phyloP scores from a whole-genome alignment of 2,888 invertebrate genomes.

The Cepaea hortensis region DNA sequence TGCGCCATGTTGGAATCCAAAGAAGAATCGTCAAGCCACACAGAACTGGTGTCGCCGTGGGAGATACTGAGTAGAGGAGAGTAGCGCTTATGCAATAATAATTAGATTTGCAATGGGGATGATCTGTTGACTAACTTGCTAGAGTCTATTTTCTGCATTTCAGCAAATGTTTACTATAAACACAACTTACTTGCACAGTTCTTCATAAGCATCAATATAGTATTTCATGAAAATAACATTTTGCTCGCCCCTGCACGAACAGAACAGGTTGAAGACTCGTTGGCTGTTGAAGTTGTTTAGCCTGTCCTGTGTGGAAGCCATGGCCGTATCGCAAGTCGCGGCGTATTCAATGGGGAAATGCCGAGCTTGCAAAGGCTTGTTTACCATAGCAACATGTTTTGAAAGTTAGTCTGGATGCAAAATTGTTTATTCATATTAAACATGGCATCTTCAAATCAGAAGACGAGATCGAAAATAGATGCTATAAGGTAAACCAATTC shows the following conservation, averaged over 20 bases:
- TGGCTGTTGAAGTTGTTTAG: constrained; percentile 58
- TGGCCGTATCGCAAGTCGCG: background rate
- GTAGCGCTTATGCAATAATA: too few species aligned
- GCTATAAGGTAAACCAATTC: too few species aligned
- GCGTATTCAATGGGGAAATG: background rate
- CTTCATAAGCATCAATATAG: constrained; percentile 64
- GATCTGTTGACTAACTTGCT: too few species aligned
- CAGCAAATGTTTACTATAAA: background rate
- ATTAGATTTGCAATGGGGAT: too few species aligned
- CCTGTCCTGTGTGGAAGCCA: constrained; percentile 21
- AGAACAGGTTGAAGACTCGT: constrained; percentile 56
- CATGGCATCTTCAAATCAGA: too few species aligned
- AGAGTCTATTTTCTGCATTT: too few species aligned
- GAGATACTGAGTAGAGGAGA: too few species aligned
- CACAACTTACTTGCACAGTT: constrained; percentile 61
- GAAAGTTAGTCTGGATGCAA: background rate
- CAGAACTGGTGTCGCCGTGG: too few species aligned
- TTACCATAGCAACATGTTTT: constrained; percentile 8
- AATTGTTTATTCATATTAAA: background rate
- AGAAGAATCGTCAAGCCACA: too few species aligned
- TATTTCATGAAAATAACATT: constrained; percentile 57
- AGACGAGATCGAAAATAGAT: too few species aligned
- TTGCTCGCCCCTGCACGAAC: constrained; percentile 55
- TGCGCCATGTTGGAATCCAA: too few species aligned
- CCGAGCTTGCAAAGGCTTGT: background rate